Conservation (phyloP, 2,888 invertebrate species). For the Platerodrilus igneus region DNA sequence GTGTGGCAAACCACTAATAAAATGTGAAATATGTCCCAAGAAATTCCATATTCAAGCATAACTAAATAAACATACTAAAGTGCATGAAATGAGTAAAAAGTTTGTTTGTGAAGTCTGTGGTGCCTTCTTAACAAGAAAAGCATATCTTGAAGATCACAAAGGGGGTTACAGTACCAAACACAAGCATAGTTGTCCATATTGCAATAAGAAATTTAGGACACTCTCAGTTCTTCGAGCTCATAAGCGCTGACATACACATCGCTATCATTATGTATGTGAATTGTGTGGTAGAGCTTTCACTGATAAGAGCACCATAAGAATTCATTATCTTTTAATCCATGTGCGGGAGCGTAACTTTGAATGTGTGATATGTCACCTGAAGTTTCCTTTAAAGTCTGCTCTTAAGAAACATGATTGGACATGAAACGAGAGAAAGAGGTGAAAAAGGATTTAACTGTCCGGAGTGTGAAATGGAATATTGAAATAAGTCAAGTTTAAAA, state of each 20-base stretch:
- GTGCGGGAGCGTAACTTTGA: slow-evolving; percentile 32
- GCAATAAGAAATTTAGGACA: slow-evolving; percentile 34
- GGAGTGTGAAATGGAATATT: slow-evolving; percentile 29
- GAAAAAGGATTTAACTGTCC: slow-evolving; percentile 29
- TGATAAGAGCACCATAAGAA: slow-evolving; percentile 34
- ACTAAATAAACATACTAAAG: slow-evolving; percentile 16
- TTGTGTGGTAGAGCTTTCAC: slow-evolving; percentile 36
- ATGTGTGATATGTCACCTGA: slow-evolving; percentile 34
- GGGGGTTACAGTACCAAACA: slow-evolving; percentile 31
- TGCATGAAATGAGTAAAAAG: slow-evolving; percentile 16
- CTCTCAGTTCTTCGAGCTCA: slow-evolving; percentile 35
- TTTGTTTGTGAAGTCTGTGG: slow-evolving; percentile 29
- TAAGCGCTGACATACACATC: slow-evolving; percentile 34
- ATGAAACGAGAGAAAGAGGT: slow-evolving; percentile 28
- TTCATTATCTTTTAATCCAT: slow-evolving; percentile 34
- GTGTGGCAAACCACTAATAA: slow-evolving; percentile 2
- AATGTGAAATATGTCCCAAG: slow-evolving; percentile 20
- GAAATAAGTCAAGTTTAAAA: slow-evolving; percentile 34
- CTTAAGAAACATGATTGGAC: slow-evolving; percentile 35
- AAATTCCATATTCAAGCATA: slow-evolving; percentile 10
- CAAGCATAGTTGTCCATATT: slow-evolving; percentile 32
- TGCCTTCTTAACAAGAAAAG: slow-evolving; percentile 22
- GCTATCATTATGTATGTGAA: slow-evolving; percentile 34
- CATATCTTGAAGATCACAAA: slow-evolving; percentile 26
- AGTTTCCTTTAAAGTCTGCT: slow-evolving; percentile 35